Percentiles rank a stretch among this genome's conserved stretches.
These are phyloP conservation scores for Samia ricini DNA, from an alignment of 1,140 invertebrate genomes.

Conservation along the genomic window DNA sequence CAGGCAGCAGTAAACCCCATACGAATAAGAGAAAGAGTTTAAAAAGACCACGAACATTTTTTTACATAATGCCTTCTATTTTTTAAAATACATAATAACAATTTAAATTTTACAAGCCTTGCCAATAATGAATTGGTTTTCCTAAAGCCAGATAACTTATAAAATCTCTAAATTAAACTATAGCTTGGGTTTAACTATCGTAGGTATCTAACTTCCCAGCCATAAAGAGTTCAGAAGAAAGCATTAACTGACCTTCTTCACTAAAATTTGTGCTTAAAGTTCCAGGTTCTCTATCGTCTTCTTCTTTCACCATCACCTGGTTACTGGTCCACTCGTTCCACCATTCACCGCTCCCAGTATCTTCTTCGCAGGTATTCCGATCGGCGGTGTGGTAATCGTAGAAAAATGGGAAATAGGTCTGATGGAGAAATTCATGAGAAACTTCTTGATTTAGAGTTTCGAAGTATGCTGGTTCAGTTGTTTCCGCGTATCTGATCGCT, in stretches of 20 bases:
- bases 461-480: neutral
- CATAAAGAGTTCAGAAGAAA: neutral
- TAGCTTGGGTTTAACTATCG: too few relatives aligned
- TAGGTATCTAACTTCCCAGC: too few relatives aligned
- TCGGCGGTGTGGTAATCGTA: slow-evolving; percentile 37
- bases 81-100: too few relatives aligned
- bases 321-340: slow-evolving; percentile 27
- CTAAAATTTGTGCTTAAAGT: slow-evolving; percentile 20
- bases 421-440: slow-evolving; percentile 30
- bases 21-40: too few relatives aligned
- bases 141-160: too few relatives aligned
- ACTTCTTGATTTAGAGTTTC: slow-evolving; percentile 8
- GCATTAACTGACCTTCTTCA: slow-evolving; percentile 41
- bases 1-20: too few relatives aligned
- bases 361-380: neutral
- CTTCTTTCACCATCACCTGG: slow-evolving; percentile 46
- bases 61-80: too few relatives aligned
- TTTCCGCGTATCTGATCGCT: slow-evolving; percentile 9
- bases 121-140: too few relatives aligned
- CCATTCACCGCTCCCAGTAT: slow-evolving; percentile 1
- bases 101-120: too few relatives aligned
- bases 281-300: slow-evolving; percentile 30
- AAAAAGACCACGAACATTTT: too few relatives aligned
- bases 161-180: too few relatives aligned
- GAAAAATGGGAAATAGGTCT: slow-evolving; percentile 46